A percentile compares a stretch with the other conserved stretches of the same genome.
Evolutionary conservation across 2,888 invertebrate species (phyloP).

Genomic region (Hirudinaria manillensis): DNA sequence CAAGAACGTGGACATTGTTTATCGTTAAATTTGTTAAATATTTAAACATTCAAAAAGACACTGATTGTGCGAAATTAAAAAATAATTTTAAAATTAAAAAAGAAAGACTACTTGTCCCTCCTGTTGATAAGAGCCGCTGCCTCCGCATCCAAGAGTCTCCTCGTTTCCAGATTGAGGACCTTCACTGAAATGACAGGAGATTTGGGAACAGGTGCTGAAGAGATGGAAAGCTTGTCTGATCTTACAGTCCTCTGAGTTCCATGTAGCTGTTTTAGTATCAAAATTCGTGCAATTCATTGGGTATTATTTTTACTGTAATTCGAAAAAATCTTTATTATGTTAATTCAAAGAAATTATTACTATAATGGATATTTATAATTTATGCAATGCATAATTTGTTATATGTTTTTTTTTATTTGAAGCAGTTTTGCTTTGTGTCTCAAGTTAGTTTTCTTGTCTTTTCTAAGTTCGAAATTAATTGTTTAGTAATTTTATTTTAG

Average conservation of each 20-base stretch:
- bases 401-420: no score
- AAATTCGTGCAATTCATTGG: not conserved
- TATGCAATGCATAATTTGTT: no score
- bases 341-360: not conserved
- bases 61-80: no score
- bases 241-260: conserved; percentile 11
- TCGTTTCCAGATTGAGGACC: not conserved
- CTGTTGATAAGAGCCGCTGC: conserved; percentile 24
- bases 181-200: conserved; percentile 9
- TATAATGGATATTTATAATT: no score
- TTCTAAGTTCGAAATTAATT: no score
- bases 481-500: no score
- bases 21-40: no score
- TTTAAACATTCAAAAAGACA: no score
- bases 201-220: not conserved
- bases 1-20: no score
- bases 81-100: no score
- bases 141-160: conserved; percentile 18
- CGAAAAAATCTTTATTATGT: not conserved
- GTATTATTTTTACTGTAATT: not conserved
- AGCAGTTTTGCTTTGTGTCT: no score
- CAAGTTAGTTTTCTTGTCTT: no score
- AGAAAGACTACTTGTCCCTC: conserved; percentile 21
- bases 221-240: not conserved
- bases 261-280: conserved; percentile 8